phyloP scores from a whole-genome alignment of 2,113 vertebrate species.

The Sarotherodon lohbergeri region DNA sequence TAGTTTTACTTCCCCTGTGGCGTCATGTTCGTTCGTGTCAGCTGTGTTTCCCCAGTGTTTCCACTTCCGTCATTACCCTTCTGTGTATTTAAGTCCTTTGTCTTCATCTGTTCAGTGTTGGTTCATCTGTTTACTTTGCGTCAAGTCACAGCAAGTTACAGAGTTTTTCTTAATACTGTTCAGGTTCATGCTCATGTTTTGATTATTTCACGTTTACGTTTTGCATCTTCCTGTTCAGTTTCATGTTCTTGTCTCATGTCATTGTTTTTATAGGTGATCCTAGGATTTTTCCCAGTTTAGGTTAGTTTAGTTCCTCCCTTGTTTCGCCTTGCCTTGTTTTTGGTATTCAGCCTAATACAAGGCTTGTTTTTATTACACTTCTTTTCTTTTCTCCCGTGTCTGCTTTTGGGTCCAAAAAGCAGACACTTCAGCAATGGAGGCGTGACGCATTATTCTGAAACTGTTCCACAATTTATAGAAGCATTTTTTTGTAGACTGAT shows the following conservation, averaged over 20 bases:
- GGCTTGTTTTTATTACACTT: background rate
- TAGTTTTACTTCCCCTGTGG: background rate
- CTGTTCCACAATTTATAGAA: no score
- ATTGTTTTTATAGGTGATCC: background rate
- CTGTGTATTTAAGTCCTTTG: background rate
- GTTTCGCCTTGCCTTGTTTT: background rate
- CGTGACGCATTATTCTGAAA: no score
- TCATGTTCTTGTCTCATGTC: background rate
- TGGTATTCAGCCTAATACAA: background rate
- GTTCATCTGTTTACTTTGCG: background rate
- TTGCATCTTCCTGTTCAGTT: background rate
- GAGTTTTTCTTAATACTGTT: background rate
- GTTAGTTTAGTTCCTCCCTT: background rate
- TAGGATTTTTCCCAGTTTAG: background rate
- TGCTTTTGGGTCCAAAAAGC: background rate
- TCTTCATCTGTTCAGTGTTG: background rate
- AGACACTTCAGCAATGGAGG: no score
- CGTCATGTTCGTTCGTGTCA: background rate
- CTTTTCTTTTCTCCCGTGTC: background rate
- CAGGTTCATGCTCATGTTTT: background rate
- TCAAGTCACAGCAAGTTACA: background rate
- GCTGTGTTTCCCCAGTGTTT: background rate
- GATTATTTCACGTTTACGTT: background rate
- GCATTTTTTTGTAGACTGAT: no score
- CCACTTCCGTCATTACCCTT: background rate